Percentiles rank a stretch among this genome's conserved stretches.
phyloP scores from a whole-genome alignment of 2,888 invertebrate genomes.

The Venustoraphidia nigricollis region DNA sequence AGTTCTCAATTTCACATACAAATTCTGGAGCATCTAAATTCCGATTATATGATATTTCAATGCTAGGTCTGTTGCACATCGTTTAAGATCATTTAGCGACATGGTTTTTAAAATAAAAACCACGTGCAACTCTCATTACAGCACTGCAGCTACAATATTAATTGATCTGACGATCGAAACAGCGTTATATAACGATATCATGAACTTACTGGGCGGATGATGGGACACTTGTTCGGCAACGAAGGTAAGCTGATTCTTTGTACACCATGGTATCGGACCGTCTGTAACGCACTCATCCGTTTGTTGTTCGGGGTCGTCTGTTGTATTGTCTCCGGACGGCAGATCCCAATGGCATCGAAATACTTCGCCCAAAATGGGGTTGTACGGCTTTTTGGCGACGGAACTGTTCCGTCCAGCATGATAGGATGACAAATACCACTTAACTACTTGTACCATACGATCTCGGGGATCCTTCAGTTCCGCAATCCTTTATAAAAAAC shows the following conservation, averaged over 20 bases:
- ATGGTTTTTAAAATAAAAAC: too few relatives aligned
- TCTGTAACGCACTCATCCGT: slow-evolving; percentile 36
- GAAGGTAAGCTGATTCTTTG: slow-evolving; percentile 75
- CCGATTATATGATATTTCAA: too few relatives aligned
- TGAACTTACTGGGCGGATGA: slow-evolving; percentile 79
- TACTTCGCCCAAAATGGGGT: slow-evolving; percentile 93
- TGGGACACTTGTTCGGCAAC: slow-evolving; percentile 98
- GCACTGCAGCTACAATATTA: too few relatives aligned
- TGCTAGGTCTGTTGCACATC: too few relatives aligned
- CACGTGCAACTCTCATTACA: too few relatives aligned
- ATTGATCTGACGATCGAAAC: background rate
- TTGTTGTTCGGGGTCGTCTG: slow-evolving; percentile 5
- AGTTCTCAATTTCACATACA: too few relatives aligned
- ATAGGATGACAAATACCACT: slow-evolving; percentile 97
- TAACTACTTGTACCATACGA: slow-evolving; percentile 84
- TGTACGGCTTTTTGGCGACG: slow-evolving; percentile 98
- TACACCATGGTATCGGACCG: slow-evolving; percentile 87
- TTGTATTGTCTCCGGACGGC: slow-evolving; percentile 17
- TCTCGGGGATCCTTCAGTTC: slow-evolving; percentile 75
- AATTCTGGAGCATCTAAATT: too few relatives aligned
- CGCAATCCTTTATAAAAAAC: slow-evolving; percentile 51
- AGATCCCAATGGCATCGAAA: slow-evolving; percentile 83
- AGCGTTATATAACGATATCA: background rate
- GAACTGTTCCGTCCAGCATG: slow-evolving; percentile 95
- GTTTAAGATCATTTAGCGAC: too few relatives aligned